phyloP scores from a whole-genome alignment of 2,113 vertebrate genomes.

The Callithrix jacchus region DNA sequence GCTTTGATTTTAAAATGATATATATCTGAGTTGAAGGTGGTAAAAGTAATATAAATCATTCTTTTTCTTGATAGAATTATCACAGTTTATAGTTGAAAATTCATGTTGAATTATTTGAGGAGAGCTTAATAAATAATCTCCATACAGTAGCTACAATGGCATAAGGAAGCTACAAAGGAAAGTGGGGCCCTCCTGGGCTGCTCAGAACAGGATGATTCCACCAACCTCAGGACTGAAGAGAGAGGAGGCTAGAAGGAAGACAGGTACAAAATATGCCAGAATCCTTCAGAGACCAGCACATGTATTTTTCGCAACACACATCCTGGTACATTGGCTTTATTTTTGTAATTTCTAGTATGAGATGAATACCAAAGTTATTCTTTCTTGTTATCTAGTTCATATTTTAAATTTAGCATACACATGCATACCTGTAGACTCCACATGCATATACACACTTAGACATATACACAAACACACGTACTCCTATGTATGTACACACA shows the following conservation, averaged over 20 bases:
- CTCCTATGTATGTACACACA: not conserved
- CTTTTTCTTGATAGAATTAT: not conserved
- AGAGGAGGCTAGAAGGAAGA: rapidly evolving
- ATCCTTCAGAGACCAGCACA: not conserved
- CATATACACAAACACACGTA: too few relatives aligned
- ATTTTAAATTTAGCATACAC: not conserved
- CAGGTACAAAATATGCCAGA: not conserved
- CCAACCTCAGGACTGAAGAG: not conserved
- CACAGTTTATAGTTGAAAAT: not conserved
- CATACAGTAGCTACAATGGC: not conserved
- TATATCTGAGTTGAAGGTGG: not conserved
- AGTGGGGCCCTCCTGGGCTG: rapidly evolving
- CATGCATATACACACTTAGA: not conserved
- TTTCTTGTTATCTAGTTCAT: not conserved
- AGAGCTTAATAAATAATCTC: not conserved
- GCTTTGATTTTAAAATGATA: not conserved
- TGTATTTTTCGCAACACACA: not conserved
- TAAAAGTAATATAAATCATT: not conserved
- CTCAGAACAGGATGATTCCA: not conserved
- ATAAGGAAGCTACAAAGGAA: not conserved
- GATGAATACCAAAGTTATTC: not conserved
- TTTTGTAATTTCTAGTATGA: not conserved
- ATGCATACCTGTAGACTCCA: not conserved
- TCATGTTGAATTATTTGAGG: not conserved
- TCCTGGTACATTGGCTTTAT: not conserved